These are phyloP conservation scores for Ichneumoninae sp. DNA, from an alignment of 2,888 invertebrate species.

Conservation along the genomic window DNA sequence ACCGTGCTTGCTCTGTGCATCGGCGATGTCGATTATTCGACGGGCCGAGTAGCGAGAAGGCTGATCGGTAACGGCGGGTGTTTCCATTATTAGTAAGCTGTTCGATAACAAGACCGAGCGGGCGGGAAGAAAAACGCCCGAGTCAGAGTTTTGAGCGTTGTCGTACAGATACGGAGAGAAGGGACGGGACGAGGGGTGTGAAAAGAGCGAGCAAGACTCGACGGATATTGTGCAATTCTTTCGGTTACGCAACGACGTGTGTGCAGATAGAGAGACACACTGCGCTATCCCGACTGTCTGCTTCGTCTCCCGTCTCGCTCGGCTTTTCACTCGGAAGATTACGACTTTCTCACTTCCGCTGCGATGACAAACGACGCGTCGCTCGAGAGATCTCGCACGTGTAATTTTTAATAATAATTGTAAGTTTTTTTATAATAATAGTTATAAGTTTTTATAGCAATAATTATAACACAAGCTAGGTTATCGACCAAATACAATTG, in stretches of 20 bases:
- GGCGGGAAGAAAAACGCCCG: not conserved
- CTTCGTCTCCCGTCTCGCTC: constrained; percentile 31
- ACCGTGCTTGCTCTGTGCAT: not conserved
- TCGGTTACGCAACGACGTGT: constrained; percentile 63
- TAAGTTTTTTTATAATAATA: too few relatives aligned
- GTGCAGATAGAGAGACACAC: not conserved
- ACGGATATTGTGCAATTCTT: constrained; percentile 64
- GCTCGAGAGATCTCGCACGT: too few relatives aligned
- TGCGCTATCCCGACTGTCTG: constrained; percentile 49
- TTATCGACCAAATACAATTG: too few relatives aligned
- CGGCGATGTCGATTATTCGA: not conserved
- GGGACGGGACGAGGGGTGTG: not conserved
- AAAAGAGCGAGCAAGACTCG: constrained; percentile 35
- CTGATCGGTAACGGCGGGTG: constrained; percentile 7
- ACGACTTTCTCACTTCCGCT: constrained; percentile 3
- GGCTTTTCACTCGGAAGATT: constrained; percentile 13
- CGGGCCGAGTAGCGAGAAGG: not conserved
- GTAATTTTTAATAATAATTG: too few relatives aligned
- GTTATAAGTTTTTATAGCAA: too few relatives aligned
- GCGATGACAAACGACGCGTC: not conserved
- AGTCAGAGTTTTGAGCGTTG: constrained; percentile 1
- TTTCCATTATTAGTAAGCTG: constrained; percentile 33
- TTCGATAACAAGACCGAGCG: constrained; percentile 41
- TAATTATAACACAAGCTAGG: too few relatives aligned
- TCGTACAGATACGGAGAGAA: not conserved